Percentiles rank a stretch among this genome's conserved stretches.
Conservation (phyloP, 2,888 invertebrate genomes). For the Lepeophtheirus nordmannii region DNA sequence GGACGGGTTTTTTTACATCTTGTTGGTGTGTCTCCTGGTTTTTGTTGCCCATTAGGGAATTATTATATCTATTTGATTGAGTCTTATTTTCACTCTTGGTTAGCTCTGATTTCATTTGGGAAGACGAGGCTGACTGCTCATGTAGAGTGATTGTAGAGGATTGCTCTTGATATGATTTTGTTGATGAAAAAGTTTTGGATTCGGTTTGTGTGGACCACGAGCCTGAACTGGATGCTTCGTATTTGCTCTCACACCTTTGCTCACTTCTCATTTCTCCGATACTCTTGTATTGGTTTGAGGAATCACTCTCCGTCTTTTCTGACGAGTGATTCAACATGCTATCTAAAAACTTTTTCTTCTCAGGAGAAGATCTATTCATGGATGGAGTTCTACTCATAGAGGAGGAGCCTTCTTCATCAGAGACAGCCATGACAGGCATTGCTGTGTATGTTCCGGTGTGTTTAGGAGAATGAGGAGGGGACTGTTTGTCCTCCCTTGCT, state of each 20-base stretch:
- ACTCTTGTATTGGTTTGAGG: not conserved
- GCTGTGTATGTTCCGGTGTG: not conserved
- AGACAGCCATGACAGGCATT: not conserved
- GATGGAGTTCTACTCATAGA: not conserved
- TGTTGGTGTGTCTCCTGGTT: too few species aligned
- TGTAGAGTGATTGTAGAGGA: too few species aligned
- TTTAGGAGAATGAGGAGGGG: not conserved
- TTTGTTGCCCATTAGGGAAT: too few species aligned
- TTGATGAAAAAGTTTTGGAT: too few species aligned
- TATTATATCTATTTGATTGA: too few species aligned
- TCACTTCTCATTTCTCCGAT: not conserved
- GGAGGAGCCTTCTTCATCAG: not conserved
- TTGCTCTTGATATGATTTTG: too few species aligned
- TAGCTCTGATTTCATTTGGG: too few species aligned
- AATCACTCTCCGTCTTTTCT: not conserved
- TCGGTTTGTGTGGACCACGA: too few species aligned
- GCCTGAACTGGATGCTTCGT: too few species aligned
- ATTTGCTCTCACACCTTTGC: not conserved
- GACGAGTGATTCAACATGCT: not conserved
- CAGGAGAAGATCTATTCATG: not conserved
- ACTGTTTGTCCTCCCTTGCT: not conserved
- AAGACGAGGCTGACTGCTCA: too few species aligned
- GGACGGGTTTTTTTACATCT: too few species aligned
- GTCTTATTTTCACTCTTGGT: too few species aligned
- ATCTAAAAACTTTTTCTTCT: slow-evolving; percentile 1